Percentiles rank a stretch among this genome's conserved stretches.
Evolutionary conservation across 2,797 vertebrate genomes (phyloP).

Genomic region (Percopsis omiscomaycus): DNA sequence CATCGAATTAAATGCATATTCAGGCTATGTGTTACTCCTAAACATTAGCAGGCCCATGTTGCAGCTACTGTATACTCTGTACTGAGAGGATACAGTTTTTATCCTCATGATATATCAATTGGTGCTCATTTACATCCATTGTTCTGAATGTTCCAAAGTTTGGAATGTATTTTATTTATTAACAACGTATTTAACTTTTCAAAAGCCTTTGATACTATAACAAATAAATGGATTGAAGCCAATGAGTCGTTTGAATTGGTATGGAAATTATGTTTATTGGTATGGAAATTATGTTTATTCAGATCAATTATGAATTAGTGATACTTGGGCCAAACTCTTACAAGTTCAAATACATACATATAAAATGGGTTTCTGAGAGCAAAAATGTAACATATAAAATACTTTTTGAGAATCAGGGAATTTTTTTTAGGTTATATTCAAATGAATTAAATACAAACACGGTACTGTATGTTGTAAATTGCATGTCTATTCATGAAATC

Average conservation of each 20-base stretch:
- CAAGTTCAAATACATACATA: not conserved
- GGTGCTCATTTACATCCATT: constrained; percentile 27
- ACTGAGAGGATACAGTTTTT: constrained; percentile 35
- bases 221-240: constrained; percentile 35
- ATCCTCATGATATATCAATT: constrained; percentile 16
- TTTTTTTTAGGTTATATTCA: not conserved
- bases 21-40: constrained; percentile 24
- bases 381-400: not conserved
- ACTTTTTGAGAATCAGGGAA: not conserved
- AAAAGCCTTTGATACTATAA: constrained; percentile 31
- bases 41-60: constrained; percentile 18
- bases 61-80: constrained; percentile 38
- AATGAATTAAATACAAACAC: not conserved
- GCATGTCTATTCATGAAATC: not conserved
- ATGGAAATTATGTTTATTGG: constrained; percentile 51
- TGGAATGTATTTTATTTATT: constrained; percentile 39
- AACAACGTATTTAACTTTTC: constrained; percentile 19
- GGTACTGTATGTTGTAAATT: not conserved
- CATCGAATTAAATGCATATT: constrained; percentile 27
- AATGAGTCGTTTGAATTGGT: constrained; percentile 53
- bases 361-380: not conserved
- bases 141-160: constrained; percentile 32
- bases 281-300: constrained; percentile 50
- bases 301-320: constrained; percentile 46
- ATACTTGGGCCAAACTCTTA: constrained; percentile 33